Evolutionary conservation across 2,797 vertebrate genomes (phyloP).

Genomic region (Monodelphis domestica): DNA sequence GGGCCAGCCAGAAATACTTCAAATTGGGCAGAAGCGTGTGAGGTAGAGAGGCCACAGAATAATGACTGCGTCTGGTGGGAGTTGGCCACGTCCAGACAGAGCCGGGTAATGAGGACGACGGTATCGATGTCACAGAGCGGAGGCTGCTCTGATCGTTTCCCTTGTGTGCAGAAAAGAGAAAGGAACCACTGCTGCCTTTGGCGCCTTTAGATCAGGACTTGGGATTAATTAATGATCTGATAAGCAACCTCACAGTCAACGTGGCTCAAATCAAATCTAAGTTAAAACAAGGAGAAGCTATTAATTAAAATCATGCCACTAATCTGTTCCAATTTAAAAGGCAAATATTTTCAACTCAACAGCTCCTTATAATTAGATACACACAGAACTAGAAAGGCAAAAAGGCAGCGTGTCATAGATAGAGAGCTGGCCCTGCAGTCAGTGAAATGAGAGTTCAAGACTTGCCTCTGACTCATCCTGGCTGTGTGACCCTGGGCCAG

Average conservation of each 20-base stretch:
- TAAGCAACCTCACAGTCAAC: background rate
- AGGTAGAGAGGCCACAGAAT: background rate
- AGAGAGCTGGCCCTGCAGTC: background rate
- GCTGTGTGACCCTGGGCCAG: no score
- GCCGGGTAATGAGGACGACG: background rate
- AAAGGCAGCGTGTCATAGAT: background rate
- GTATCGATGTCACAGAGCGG: background rate
- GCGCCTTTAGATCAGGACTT: background rate
- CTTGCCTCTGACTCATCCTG: no score
- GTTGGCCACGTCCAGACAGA: background rate
- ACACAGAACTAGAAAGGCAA: background rate
- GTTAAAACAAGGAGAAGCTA: background rate
- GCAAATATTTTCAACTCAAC: background rate
- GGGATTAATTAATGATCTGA: background rate
- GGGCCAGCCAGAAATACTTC: background rate
- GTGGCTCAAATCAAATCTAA: background rate
- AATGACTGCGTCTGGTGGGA: background rate
- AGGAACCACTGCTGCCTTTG: background rate
- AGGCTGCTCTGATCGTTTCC: background rate
- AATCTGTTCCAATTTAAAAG: background rate
- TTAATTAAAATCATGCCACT: background rate
- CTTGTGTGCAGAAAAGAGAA: background rate
- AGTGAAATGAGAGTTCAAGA: no score
- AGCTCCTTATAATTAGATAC: background rate
- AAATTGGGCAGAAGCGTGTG: background rate